These are phyloP conservation scores for Ceratosolen solmsi DNA, from an alignment of 1,140 invertebrate species.

Conservation along the genomic window DNA sequence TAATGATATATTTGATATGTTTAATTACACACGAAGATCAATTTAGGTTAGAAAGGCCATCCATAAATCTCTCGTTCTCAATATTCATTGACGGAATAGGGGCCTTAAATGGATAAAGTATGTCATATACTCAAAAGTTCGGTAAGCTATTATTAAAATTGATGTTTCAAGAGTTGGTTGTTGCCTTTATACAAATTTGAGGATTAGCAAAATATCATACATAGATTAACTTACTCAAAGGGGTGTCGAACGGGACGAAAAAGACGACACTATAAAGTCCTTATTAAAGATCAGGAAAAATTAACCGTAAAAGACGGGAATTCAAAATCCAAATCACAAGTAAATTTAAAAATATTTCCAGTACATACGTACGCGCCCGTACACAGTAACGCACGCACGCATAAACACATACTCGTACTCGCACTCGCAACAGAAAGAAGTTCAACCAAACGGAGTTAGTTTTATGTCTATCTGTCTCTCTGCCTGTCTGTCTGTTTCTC, in stretches of 20 bases:
- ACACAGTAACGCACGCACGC: not conserved
- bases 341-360: not conserved
- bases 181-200: not conserved
- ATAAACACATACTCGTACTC: not conserved
- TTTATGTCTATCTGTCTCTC: not conserved
- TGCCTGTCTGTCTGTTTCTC: not conserved
- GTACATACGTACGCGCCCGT: not conserved
- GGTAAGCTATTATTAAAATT: not conserved
- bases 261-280: not conserved
- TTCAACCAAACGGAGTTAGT: not conserved
- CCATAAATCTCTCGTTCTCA: not conserved
- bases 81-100: not conserved
- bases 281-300: not conserved
- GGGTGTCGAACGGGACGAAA: not conserved
- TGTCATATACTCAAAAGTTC: not conserved
- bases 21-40: not conserved
- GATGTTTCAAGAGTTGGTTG: no score
- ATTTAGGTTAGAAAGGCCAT: conserved; percentile 42
- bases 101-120: no score
- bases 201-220: not conserved
- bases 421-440: not conserved
- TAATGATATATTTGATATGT: not conserved
- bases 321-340: not conserved
- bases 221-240: not conserved
- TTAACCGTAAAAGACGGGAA: not conserved